Base-by-base conservation (phyloP, 2,888 invertebrate species). In the Norana najaformis region DNA sequence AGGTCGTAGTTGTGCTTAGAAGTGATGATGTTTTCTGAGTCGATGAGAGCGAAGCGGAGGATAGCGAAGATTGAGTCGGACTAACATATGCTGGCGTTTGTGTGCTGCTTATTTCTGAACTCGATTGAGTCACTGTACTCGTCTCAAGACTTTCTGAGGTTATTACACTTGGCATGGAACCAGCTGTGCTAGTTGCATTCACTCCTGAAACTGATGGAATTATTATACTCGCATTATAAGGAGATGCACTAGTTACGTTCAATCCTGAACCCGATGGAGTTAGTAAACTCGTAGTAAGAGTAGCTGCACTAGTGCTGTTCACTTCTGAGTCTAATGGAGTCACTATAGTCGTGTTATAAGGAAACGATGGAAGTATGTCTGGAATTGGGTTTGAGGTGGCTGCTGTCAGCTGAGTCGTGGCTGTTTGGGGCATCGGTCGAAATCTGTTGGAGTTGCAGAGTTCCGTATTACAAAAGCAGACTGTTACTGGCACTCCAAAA, bases 171-270 rank as follows among this genome's bases (percentile, higher is more conserved):
- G 69, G 69, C 69, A n/a, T n/a, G n/a, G n/a, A 8, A 69, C 69
- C 69, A 69, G 69, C 69, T n/a, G 69, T 69, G 69, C 69, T n/a
- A n/a, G 69, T 69, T n/a, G n/a, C 69, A n/a, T 69, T 69, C n/a
- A 8, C 30, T n/a, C 11, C 69, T n/a, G 69, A 69, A 69, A 30
- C 69, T n/a, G 11, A 8, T 69, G 69, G 69, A 69, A n/a, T 69
- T 30, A 4, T 13, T 30, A 5, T 30, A 69, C 8, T 69, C 69
- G 69, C n/a, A n/a, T 69, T 69, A n/a, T 11, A 8, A 69, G 69
- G 30, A 69, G 69, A n/a, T 69, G n/a, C n/a, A 0, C n/a, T 1
- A 69, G 69, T 69, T n/a, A 69, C 69, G 69, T 69, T 69, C n/a
- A 8, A 6, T n/a, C 11, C 69, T n/a, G 69, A 69, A 69, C 69